phyloP scores from a whole-genome alignment of 2,888 invertebrate species.

The Drosophila lutescens region DNA sequence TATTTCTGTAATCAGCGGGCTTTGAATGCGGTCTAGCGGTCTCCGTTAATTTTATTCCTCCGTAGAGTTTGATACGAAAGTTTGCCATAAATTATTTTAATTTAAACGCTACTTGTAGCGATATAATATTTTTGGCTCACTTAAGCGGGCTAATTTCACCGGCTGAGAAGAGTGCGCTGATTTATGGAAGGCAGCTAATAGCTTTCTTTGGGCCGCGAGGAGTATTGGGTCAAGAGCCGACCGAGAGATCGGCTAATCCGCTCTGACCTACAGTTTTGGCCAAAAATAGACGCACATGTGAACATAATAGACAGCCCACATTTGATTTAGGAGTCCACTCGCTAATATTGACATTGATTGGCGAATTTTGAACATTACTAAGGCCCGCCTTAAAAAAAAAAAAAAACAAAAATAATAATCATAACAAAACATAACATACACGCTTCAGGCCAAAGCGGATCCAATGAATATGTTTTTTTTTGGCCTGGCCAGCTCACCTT shows the following conservation, averaged over 20 bases:
- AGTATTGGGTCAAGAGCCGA: slow-evolving; percentile 43
- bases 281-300: slow-evolving; percentile 29
- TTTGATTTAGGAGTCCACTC: slow-evolving; percentile 61
- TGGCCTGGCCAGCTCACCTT: slow-evolving; percentile 46
- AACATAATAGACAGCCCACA: slow-evolving; percentile 27
- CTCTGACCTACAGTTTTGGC: slow-evolving; percentile 45
- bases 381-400: slow-evolving; percentile 36
- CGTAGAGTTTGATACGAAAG: slow-evolving; percentile 40
- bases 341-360: slow-evolving; percentile 67
- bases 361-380: slow-evolving; percentile 53
- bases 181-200: slow-evolving; percentile 41
- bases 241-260: not conserved
- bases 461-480: slow-evolving; percentile 24
- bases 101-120: slow-evolving; percentile 46
- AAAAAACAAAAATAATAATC: slow-evolving; percentile 2
- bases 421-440: slow-evolving; percentile 27
- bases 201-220: slow-evolving; percentile 37
- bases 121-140: slow-evolving; percentile 27
- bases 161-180: slow-evolving; percentile 24
- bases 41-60: slow-evolving; percentile 53
- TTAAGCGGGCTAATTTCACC: slow-evolving; percentile 31
- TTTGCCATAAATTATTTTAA: slow-evolving; percentile 51
- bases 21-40: slow-evolving; percentile 32
- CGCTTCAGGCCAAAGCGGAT: slow-evolving; percentile 32
- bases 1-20: slow-evolving; percentile 62